These are phyloP conservation scores for Otus sunia DNA, from an alignment of 2,113 vertebrate genomes.

Conservation along the genomic window DNA sequence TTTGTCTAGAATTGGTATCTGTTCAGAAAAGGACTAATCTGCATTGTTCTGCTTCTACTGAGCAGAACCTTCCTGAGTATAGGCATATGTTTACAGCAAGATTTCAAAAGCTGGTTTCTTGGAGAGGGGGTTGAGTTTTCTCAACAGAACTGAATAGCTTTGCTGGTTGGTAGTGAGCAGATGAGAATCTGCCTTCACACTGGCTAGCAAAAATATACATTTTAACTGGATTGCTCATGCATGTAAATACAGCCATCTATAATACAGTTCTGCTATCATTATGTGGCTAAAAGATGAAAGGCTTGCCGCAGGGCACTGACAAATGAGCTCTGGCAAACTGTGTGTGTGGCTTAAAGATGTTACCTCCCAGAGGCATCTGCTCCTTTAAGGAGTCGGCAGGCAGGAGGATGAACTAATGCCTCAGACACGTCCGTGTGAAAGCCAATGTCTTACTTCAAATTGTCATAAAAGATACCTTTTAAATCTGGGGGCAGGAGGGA, in stretches of 20 bases:
- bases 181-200: neutral
- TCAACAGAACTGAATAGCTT: neutral
- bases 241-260: constrained; percentile 27
- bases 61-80: neutral
- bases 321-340: constrained; percentile 20
- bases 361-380: neutral
- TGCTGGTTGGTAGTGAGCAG: neutral
- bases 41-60: neutral
- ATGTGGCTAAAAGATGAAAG: constrained; percentile 42
- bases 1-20: neutral
- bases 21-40: neutral
- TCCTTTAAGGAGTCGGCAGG: neutral
- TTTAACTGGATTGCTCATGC: constrained; percentile 22
- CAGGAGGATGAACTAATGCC: neutral
- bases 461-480: neutral
- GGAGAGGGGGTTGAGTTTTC: neutral
- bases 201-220: neutral
- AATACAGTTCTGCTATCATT: neutral
- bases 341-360: neutral
- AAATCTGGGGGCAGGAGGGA: neutral
- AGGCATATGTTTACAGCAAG: neutral
- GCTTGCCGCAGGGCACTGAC: constrained; percentile 25
- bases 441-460: neutral
- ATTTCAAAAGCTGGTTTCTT: neutral
- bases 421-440: neutral